Conservation (phyloP, 1,140 invertebrate species). For the Neodiprion pinetum region DNA sequence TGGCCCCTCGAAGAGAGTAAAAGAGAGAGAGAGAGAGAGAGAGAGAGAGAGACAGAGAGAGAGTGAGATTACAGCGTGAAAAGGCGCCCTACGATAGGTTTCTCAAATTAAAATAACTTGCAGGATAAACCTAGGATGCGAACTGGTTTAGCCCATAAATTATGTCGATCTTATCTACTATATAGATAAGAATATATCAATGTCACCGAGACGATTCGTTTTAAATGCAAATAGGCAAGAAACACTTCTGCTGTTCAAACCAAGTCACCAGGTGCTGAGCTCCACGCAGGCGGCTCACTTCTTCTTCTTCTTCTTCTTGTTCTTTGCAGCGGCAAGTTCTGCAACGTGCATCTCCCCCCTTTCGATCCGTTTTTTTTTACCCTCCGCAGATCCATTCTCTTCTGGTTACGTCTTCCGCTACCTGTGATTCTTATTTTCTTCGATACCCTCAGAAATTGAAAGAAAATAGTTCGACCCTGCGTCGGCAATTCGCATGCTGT, state of each 20-base stretch:
- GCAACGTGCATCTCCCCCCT: background rate
- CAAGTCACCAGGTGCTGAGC: conserved; percentile 4
- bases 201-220: conserved; percentile 42
- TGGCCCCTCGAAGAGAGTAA: too few relatives aligned
- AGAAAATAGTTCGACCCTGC: too few relatives aligned
- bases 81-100: too few relatives aligned
- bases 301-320: background rate
- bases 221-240: conserved; percentile 56
- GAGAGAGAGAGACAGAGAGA: too few relatives aligned
- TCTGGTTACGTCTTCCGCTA: too few relatives aligned
- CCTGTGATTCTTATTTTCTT: too few relatives aligned
- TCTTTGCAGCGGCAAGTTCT: background rate
- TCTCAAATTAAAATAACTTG: too few relatives aligned
- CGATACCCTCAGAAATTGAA: too few relatives aligned
- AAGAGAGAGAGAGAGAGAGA: too few relatives aligned
- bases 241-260: background rate
- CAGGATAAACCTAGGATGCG: background rate
- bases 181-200: conserved; percentile 53
- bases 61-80: too few relatives aligned
- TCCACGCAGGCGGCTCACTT: background rate
- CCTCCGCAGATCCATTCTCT: background rate
- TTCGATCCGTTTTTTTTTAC: background rate
- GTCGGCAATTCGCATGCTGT: too few relatives aligned
- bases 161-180: conserved; percentile 45
- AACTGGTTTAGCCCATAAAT: conserved; percentile 41